phyloP scores from a whole-genome alignment of 2,888 invertebrate species.

The Buathra laborator region DNA sequence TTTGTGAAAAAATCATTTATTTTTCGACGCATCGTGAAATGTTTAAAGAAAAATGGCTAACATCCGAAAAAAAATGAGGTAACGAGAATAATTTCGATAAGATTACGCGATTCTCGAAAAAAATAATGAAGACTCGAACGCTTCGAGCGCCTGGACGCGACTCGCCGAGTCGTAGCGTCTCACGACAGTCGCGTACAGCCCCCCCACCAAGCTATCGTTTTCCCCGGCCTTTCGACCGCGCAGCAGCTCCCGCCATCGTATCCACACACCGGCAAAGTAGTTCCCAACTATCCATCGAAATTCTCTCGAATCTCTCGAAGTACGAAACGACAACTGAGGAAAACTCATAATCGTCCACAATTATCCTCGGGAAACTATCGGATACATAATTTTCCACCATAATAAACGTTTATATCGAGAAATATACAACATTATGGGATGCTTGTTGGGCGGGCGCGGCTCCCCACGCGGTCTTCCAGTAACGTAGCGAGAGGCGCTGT shows the following conservation, averaged over 20 bases:
- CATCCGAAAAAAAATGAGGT: not conserved
- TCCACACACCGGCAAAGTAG: slow-evolving; percentile 59
- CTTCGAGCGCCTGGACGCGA: slow-evolving; percentile 45
- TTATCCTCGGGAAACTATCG: not conserved
- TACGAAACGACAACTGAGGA: slow-evolving; percentile 78
- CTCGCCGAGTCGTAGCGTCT: slow-evolving; percentile 24
- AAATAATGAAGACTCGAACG: slow-evolving; percentile 1
- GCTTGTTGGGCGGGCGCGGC: slow-evolving; percentile 79
- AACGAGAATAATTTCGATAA: not conserved
- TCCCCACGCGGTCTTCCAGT: slow-evolving; percentile 74
- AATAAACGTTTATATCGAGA: slow-evolving; percentile 72
- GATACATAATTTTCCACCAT: slow-evolving; percentile 19
- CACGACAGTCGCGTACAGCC: slow-evolving; percentile 24
- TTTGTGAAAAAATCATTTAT: not conserved
- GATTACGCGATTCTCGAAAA: not conserved
- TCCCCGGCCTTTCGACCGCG: slow-evolving; percentile 58
- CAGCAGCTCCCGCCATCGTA: slow-evolving; percentile 55
- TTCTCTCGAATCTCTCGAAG: slow-evolving; percentile 77
- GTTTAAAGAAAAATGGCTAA: not conserved
- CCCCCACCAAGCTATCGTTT: slow-evolving; percentile 33
- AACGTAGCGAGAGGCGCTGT: slow-evolving; percentile 26
- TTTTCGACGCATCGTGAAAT: not conserved
- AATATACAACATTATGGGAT: slow-evolving; percentile 78
- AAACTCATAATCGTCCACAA: slow-evolving; percentile 44
- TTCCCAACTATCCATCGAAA: slow-evolving; percentile 27